Conservation (phyloP, 2,888 invertebrate genomes). For the Schizotus pectinicornis region DNA sequence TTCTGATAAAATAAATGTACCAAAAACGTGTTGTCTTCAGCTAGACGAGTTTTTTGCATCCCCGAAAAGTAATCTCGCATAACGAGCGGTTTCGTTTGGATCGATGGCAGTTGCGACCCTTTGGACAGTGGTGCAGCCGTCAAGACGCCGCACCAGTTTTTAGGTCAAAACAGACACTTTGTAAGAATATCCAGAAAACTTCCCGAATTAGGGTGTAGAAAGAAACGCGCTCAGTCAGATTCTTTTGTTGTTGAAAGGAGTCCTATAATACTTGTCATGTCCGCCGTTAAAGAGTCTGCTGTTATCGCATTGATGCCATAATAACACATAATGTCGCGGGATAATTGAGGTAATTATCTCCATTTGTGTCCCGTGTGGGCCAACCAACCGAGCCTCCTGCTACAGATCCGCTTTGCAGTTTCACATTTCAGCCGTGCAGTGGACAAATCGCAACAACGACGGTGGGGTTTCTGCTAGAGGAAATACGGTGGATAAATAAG, state of each 20-base stretch:
- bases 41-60: too few relatives aligned
- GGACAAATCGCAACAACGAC: constrained; percentile 13
- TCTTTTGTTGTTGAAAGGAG: too few relatives aligned
- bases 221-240: too few relatives aligned
- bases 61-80: too few relatives aligned
- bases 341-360: constrained; percentile 43
- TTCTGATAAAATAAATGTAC: too few relatives aligned
- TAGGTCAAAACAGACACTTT: too few relatives aligned
- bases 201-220: background rate
- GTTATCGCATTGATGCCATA: constrained; percentile 29
- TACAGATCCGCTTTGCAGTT: constrained; percentile 28
- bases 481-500: too few relatives aligned
- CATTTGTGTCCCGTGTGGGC: constrained; percentile 37
- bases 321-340: constrained; percentile 41
- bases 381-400: constrained; percentile 12
- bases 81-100: too few relatives aligned
- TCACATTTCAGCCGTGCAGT: constrained; percentile 19
- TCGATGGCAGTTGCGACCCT: too few relatives aligned
- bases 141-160: constrained; percentile 1
- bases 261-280: background rate
- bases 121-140: background rate
- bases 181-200: background rate
- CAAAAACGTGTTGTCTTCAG: too few relatives aligned
- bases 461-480: too few relatives aligned
- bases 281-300: too few relatives aligned